A percentile compares a stretch with the other conserved stretches of the same genome.
phyloP scores from a whole-genome alignment of 2,113 vertebrate genomes.

The Oceanodroma tethys region DNA sequence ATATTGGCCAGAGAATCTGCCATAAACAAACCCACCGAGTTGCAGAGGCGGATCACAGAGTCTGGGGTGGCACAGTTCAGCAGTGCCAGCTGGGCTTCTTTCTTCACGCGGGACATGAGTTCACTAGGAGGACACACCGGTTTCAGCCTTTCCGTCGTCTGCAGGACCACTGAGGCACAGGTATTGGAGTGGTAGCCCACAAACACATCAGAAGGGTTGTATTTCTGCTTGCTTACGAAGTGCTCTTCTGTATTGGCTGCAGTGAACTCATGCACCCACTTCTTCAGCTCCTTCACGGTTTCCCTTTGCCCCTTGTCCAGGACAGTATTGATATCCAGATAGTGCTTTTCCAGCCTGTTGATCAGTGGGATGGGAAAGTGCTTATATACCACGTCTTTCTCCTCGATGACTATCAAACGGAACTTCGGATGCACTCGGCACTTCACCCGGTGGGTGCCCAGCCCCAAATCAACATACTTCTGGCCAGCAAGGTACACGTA shows the following conservation, averaged over 20 bases:
- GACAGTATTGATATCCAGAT: slow-evolving; percentile 86
- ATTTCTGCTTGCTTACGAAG: slow-evolving; percentile 54
- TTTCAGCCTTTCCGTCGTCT: slow-evolving; percentile 72
- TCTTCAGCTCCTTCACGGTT: slow-evolving; percentile 71
- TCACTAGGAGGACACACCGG: not conserved
- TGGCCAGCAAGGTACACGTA: slow-evolving; percentile 92
- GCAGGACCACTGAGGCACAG: slow-evolving; percentile 88
- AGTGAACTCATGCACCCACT: slow-evolving; percentile 79
- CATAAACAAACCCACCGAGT: slow-evolving; percentile 50
- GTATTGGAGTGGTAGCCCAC: slow-evolving; percentile 89
- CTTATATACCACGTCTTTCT: slow-evolving; percentile 88
- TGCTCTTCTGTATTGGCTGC: not conserved
- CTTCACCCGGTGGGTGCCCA: slow-evolving; percentile 95
- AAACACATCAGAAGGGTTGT: slow-evolving; percentile 82
- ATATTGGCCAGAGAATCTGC: slow-evolving; percentile 49
- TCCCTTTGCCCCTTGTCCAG: slow-evolving; percentile 76
- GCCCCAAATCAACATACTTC: slow-evolving; percentile 93
- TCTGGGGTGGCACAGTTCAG: slow-evolving; percentile 91
- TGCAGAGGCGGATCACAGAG: slow-evolving; percentile 81
- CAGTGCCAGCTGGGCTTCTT: slow-evolving; percentile 76
- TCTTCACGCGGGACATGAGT: slow-evolving; percentile 29
- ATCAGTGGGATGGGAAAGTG: slow-evolving; percentile 94
- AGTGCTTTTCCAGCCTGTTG: slow-evolving; percentile 97
- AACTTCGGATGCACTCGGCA: slow-evolving; percentile 91
- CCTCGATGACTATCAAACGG: slow-evolving; percentile 90